Base-by-base conservation (phyloP, 2,113 vertebrate species). In the Origma solitaria region DNA sequence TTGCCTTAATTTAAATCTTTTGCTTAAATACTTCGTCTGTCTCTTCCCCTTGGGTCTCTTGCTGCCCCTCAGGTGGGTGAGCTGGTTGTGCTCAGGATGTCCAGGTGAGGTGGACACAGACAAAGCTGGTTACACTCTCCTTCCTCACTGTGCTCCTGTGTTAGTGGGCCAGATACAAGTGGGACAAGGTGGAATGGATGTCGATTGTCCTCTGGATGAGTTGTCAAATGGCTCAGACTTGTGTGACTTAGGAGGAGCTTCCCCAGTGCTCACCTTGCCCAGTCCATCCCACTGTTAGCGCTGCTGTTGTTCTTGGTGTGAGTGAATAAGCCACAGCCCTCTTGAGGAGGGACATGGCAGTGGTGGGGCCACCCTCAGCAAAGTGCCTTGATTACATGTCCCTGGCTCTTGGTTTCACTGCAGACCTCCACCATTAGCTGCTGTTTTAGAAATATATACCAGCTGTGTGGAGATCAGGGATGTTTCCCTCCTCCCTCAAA, bases 261-360 rank as follows among this genome's bases (percentile, higher is more conserved):
- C 54, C 58, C 45, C 38, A 9, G 45, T 44, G 37, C 73, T 77
- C 13, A 1, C 25, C 38, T 40, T 79, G 47, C 72, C 45, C 54
- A n/a, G 38, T 33, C 33, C 28, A 9, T 45, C 35, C 57, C 19
- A 13, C 9, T 19, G n/a, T 18, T 37, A 22, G 5, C 7, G 24
- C 38, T 70, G 6, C 28, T 0, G 0, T 3, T 65, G 47, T 8
- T 72, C 10, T 66, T 64, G 16, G 45, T 70, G 28, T 7, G 25
- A 31, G 44, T 3, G 35, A 49, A 4, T 5, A 9, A 33, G 4
- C 10, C 20, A 1, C n/a, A 11, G 0, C 45, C 38, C 20, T 25
- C 11, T 1, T 20, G 3, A 2, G 2, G 4, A 23, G n/a, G 44
- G 18, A 0, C 3, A 0, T 3, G 49, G 61, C 7, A 8, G 9